These are phyloP conservation scores for Rhizomys pruinosus DNA, from an alignment of 2,113 vertebrate species.

Conservation along the genomic window DNA sequence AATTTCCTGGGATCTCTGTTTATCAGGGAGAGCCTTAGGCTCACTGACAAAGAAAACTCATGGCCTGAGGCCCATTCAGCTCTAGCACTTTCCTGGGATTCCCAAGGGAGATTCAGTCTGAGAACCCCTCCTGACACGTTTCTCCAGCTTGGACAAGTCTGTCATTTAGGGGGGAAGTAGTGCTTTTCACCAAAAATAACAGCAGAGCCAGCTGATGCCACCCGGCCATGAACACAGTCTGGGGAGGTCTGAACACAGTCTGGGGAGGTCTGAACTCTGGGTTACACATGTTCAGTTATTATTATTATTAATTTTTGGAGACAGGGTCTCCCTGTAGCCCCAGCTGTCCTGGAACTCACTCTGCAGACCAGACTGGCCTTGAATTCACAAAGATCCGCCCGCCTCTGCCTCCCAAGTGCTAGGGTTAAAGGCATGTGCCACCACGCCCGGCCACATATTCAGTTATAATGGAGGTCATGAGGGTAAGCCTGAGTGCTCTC, in stretches of 20 bases:
- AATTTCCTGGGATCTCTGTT: background rate
- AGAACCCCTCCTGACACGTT: background rate
- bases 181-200: background rate
- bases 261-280: background rate
- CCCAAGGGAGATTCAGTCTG: background rate
- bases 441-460: too few relatives aligned
- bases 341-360: too few relatives aligned
- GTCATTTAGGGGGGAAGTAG: background rate
- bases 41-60: background rate
- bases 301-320: too few relatives aligned
- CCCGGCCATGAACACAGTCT: too few relatives aligned
- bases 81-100: background rate
- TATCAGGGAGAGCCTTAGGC: background rate
- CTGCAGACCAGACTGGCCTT: too few relatives aligned
- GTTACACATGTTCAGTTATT: background rate
- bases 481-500: background rate
- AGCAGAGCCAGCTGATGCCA: background rate
- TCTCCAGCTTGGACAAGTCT: background rate
- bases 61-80: fast-evolving
- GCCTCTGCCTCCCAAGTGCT: too few relatives aligned
- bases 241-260: background rate
- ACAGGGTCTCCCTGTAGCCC: too few relatives aligned
- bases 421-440: too few relatives aligned
- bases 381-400: too few relatives aligned
- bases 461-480: background rate